phyloP scores from a whole-genome alignment of 1,140 invertebrate species.

The Sycobia sp. region DNA sequence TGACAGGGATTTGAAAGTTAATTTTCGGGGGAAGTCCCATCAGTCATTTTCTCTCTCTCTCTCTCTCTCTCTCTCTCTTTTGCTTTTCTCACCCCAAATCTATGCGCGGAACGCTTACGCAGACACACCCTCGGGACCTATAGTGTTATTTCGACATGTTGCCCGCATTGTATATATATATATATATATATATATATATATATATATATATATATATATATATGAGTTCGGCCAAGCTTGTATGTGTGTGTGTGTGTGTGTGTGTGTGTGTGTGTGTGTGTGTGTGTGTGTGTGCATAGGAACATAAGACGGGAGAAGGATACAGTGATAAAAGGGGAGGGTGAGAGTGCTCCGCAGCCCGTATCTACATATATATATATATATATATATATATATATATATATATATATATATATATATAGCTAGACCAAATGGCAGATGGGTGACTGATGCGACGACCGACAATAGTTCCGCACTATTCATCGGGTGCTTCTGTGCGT shows the following conservation, averaged over 20 bases:
- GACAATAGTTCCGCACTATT: constrained; percentile 39
- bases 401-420: constrained; percentile 59
- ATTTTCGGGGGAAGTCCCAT: constrained; percentile 51
- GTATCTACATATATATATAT: constrained; percentile 49
- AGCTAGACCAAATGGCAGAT: constrained; percentile 59
- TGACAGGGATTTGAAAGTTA: constrained; percentile 56
- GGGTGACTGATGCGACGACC: constrained; percentile 62
- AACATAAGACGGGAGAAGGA: constrained; percentile 21
- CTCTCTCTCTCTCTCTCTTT: constrained; percentile 12
- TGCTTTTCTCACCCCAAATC: constrained; percentile 28
- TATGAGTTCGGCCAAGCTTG: too few species aligned
- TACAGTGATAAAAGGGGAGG: constrained; percentile 10
- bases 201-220: too few species aligned
- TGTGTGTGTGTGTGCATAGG: too few species aligned
- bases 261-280: too few species aligned
- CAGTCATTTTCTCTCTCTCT: constrained; percentile 40
- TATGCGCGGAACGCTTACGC: background rate
- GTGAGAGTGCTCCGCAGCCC: background rate
- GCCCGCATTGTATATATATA: constrained; percentile 56
- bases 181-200: too few species aligned
- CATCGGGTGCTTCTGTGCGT: constrained; percentile 6
- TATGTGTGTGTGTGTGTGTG: too few species aligned
- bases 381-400: too few species aligned
- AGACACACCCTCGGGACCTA: constrained; percentile 39
- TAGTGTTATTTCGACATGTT: constrained; percentile 55